These are phyloP conservation scores for Dicrostonyx torquatus DNA, from an alignment of 2,797 vertebrate genomes.

Conservation along the genomic window DNA sequence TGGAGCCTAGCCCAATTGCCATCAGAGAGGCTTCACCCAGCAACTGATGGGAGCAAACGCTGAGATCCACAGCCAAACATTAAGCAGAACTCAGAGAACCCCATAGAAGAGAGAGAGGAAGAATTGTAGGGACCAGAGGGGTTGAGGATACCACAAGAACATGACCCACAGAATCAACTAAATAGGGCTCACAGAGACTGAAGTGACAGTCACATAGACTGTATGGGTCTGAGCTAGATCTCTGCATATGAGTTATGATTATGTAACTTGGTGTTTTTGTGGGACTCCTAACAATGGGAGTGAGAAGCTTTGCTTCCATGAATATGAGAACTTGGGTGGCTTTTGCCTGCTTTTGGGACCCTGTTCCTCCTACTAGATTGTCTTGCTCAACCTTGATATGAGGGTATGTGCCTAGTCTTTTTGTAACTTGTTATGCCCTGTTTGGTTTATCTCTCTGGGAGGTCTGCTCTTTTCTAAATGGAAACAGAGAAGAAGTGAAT, in stretches of 20 bases:
- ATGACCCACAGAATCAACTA: neutral
- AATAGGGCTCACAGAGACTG: neutral
- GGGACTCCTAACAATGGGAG: neutral
- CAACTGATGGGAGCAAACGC: neutral
- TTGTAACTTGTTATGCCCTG: neutral
- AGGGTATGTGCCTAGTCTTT: neutral
- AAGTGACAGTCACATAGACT: neutral
- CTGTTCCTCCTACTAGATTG: neutral
- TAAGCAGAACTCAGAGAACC: neutral
- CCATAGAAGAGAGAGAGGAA: neutral
- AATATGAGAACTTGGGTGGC: too few relatives aligned
- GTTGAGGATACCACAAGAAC: neutral
- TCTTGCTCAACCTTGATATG: neutral
- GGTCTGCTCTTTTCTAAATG: neutral
- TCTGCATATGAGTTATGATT: neutral
- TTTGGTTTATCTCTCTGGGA: neutral
- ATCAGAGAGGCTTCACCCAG: neutral
- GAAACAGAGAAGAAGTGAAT: neutral
- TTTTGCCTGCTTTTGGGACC: neutral
- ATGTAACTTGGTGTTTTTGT: neutral
- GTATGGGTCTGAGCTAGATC: neutral
- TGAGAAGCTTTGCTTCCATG: too few relatives aligned
- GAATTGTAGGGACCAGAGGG: neutral
- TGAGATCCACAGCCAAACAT: neutral
- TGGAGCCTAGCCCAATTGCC: neutral